phyloP scores from a whole-genome alignment of 1,140 invertebrate species.

The Lanistes nyassanus region DNA sequence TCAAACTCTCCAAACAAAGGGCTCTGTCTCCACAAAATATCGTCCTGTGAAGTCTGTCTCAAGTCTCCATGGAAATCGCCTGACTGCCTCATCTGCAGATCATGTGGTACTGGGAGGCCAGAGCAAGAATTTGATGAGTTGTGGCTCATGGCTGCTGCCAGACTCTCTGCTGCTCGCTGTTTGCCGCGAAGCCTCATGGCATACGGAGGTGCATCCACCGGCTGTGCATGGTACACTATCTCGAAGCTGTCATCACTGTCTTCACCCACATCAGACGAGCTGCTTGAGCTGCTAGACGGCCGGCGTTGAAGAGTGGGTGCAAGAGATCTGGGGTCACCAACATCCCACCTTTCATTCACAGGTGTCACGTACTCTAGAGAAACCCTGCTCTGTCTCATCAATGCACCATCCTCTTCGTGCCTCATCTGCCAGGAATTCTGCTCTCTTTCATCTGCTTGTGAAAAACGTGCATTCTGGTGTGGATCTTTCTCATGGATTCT shows the following conservation, averaged over 20 bases:
- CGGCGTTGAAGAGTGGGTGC: not conserved
- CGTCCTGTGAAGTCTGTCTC: not conserved
- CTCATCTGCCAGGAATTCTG: no score
- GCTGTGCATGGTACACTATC: slow-evolving; percentile 7
- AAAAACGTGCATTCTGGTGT: no score
- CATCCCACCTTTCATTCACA: no score
- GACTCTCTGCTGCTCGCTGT: not conserved
- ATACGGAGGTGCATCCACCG: not conserved
- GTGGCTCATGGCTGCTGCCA: not conserved
- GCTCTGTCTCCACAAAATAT: slow-evolving; percentile 3
- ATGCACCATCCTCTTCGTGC: no score
- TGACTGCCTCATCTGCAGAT: not conserved
- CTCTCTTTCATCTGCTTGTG: no score
- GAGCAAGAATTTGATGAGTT: no score
- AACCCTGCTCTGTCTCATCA: no score
- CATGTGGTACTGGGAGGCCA: not conserved
- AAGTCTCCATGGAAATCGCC: not conserved
- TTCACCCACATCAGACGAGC: slow-evolving; percentile 14
- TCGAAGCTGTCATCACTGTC: slow-evolving; percentile 18
- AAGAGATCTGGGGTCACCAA: no score
- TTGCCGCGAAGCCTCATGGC: slow-evolving; percentile 13
- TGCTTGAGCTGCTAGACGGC: not conserved
- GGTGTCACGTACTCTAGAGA: no score
- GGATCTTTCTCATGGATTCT: no score
- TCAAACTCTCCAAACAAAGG: slow-evolving; percentile 3